These are phyloP conservation scores for Galerucella nymphaeae DNA, from an alignment of 2,888 invertebrate species.

Conservation along the genomic window DNA sequence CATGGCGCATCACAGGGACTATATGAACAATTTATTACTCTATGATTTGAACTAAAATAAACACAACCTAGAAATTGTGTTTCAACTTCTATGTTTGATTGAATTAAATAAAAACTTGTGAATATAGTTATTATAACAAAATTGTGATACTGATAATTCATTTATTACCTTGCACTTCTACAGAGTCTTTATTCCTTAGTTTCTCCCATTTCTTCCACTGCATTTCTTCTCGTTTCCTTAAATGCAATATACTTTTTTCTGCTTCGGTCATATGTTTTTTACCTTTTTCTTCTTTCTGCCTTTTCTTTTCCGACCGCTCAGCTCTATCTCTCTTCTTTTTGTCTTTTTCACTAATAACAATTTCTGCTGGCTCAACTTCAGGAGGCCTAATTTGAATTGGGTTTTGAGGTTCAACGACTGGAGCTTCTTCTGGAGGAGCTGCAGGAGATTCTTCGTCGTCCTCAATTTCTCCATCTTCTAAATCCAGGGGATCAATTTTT, in stretches of 20 bases:
- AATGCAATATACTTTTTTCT: conserved; percentile 62
- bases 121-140: no score
- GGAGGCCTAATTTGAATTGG: background rate
- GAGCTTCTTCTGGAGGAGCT: conserved; percentile 32
- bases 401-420: conserved; percentile 13
- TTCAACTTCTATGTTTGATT: no score
- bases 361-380: conserved; percentile 6
- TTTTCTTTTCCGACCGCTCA: conserved; percentile 43
- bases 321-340: conserved; percentile 42
- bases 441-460: conserved; percentile 68
- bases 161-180: conserved; percentile 43
- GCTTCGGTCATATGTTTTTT: conserved; percentile 63
- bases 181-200: conserved; percentile 53
- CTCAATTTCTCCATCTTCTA: conserved; percentile 91
- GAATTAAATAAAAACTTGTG: no score
- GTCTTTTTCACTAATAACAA: conserved; percentile 37
- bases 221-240: conserved; percentile 61
- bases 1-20: no score
- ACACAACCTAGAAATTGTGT: no score
- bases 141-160: no score
- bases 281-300: conserved; percentile 53
- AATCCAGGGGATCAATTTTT: conserved; percentile 69
- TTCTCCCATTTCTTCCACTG: conserved; percentile 63
- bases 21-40: no score
- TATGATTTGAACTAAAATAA: no score